phyloP scores from a whole-genome alignment of 2,113 vertebrate species.

The Gobiocypris rarus region DNA sequence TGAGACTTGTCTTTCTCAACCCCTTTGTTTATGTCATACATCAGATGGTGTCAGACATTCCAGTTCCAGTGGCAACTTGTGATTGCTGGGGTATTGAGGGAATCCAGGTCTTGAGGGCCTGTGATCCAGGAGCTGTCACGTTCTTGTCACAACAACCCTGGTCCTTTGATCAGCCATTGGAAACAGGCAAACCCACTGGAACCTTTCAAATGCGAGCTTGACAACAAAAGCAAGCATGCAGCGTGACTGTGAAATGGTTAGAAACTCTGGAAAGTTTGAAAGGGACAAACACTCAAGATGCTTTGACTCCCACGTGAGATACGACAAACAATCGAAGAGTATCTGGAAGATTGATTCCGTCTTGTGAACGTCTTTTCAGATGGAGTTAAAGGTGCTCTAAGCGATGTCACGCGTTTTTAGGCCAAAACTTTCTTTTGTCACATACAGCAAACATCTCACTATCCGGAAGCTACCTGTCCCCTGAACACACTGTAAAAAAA shows the following conservation, averaged over 20 bases:
- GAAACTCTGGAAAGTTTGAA: not conserved
- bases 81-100: constrained; percentile 8
- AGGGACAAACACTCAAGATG: not conserved
- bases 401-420: no score
- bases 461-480: no score
- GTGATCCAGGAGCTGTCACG: constrained; percentile 22
- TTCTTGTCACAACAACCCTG: constrained; percentile 29
- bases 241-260: not conserved
- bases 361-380: not conserved
- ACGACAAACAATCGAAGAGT: not conserved
- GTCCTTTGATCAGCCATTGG: constrained; percentile 42
- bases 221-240: constrained; percentile 15
- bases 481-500: no score
- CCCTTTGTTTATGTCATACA: not conserved
- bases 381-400: no score
- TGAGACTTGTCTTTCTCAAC: not conserved
- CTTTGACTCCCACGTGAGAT: not conserved
- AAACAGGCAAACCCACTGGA: constrained; percentile 9
- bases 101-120: constrained; percentile 21
- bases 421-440: no score
- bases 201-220: constrained; percentile 34
- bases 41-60: constrained; percentile 33
- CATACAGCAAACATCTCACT: no score
- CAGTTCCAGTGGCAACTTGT: constrained; percentile 1
- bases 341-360: not conserved